These are phyloP conservation scores for Agrochola circellaris DNA, from an alignment of 2,888 invertebrate genomes.

Conservation along the genomic window DNA sequence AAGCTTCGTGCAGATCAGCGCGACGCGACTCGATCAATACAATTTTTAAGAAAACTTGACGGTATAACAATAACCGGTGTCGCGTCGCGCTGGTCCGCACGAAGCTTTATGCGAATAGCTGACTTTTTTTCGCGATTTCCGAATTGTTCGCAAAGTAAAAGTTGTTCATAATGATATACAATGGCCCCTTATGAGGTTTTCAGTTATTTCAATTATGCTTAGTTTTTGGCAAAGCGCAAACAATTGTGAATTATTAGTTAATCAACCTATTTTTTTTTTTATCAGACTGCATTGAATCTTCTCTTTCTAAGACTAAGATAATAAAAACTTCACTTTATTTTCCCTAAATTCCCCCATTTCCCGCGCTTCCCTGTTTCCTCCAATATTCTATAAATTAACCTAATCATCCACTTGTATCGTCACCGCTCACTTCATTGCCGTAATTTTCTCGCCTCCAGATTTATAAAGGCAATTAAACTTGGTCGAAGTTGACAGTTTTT, in stretches of 20 bases:
- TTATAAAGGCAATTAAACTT: conserved; percentile 90
- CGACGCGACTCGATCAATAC: no score
- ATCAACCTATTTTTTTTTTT: not conserved
- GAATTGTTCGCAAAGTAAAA: not conserved
- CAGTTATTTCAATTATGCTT: not conserved
- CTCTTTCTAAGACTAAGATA: not conserved
- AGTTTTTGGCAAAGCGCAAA: not conserved
- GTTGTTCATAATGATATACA: not conserved
- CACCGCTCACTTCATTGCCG: conserved; percentile 71
- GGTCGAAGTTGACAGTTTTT: conserved; percentile 87
- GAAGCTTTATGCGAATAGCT: not conserved
- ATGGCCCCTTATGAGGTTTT: not conserved
- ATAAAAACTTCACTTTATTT: not conserved
- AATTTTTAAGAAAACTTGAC: no score
- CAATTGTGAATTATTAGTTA: not conserved
- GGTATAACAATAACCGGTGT: no score
- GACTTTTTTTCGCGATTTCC: not conserved
- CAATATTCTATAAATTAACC: conserved; percentile 55
- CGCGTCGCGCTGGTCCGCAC: no score
- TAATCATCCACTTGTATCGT: conserved; percentile 59
- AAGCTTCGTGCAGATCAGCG: no score
- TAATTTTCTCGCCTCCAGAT: conserved; percentile 77
- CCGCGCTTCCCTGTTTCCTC: not conserved
- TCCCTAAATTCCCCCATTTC: not conserved
- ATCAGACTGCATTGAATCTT: no score